A percentile compares a stretch with the other conserved stretches of the same genome.
These are phyloP conservation scores for Fulica atra DNA, from an alignment of 2,113 vertebrate genomes.

Conservation along the genomic window DNA sequence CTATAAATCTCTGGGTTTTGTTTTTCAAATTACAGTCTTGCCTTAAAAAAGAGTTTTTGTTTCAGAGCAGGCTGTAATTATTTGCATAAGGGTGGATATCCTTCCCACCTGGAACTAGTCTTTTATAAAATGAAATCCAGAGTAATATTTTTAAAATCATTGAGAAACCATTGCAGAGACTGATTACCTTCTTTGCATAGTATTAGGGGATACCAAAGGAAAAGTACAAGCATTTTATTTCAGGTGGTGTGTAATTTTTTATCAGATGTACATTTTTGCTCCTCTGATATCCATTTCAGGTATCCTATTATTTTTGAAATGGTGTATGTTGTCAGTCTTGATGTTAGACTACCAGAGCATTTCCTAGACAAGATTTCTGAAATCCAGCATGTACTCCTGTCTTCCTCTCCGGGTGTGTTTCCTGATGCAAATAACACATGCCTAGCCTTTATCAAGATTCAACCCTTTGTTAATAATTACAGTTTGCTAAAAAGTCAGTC, in stretches of 20 bases:
- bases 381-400: not conserved
- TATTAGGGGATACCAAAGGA: not conserved
- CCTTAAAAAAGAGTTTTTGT: not conserved
- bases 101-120: not conserved
- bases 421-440: not conserved
- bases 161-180: not conserved
- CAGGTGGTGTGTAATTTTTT: not conserved
- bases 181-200: not conserved
- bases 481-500: not conserved
- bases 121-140: not conserved
- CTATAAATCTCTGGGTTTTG: not conserved
- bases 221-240: not conserved
- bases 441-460: not conserved
- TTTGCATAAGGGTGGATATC: not conserved
- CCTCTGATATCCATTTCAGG: not conserved
- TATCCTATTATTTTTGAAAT: not conserved
- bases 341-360: not conserved
- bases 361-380: not conserved
- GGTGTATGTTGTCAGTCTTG: not conserved
- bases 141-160: not conserved
- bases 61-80: not conserved
- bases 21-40: not conserved
- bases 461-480: not conserved
- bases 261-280: not conserved
- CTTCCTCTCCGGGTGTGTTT: not conserved